Evolutionary conservation across 2,888 invertebrate species (phyloP).

Genomic region (Syrphus vitripennis): DNA sequence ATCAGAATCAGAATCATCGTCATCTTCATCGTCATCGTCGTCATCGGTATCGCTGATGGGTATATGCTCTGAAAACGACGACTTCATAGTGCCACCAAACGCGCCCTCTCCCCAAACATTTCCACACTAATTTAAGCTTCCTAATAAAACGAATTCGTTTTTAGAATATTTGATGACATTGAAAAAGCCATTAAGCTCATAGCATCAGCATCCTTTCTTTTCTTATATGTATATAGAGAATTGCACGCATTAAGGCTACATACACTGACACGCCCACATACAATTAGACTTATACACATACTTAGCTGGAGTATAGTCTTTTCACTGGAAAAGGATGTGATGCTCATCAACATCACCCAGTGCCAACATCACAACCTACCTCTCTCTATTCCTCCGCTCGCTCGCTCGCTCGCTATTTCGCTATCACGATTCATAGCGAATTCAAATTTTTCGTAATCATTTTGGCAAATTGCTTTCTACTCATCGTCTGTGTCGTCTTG

Average conservation of each 20-base stretch:
- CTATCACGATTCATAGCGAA: constrained; percentile 36
- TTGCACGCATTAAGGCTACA: constrained; percentile 23
- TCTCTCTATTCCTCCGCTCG: not conserved
- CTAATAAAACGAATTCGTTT: constrained; percentile 67
- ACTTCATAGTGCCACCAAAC: too few relatives aligned
- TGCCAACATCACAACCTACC: not conserved
- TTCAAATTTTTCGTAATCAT: constrained; percentile 71
- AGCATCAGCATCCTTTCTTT: constrained; percentile 47
- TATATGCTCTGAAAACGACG: not conserved
- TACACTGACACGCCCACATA: constrained; percentile 3
- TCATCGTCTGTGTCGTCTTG: constrained; percentile 34
- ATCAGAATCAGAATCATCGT: not conserved
- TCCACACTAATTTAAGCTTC: constrained; percentile 63
- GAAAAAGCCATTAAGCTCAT: constrained; percentile 63
- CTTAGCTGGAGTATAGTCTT: constrained; percentile 45
- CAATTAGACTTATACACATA: not conserved
- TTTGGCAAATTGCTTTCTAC: constrained; percentile 71
- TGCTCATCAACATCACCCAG: constrained; percentile 20
- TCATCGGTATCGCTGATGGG: not conserved
- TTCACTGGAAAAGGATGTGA: constrained; percentile 49
- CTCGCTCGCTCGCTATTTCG: not conserved
- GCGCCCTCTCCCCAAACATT: not conserved
- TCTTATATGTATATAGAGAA: constrained; percentile 1
- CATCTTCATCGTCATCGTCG: not conserved
- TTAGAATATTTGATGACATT: constrained; percentile 70